Evolutionary conservation across 1,140 invertebrate genomes (phyloP).

Genomic region (Drosophila virilis): DNA sequence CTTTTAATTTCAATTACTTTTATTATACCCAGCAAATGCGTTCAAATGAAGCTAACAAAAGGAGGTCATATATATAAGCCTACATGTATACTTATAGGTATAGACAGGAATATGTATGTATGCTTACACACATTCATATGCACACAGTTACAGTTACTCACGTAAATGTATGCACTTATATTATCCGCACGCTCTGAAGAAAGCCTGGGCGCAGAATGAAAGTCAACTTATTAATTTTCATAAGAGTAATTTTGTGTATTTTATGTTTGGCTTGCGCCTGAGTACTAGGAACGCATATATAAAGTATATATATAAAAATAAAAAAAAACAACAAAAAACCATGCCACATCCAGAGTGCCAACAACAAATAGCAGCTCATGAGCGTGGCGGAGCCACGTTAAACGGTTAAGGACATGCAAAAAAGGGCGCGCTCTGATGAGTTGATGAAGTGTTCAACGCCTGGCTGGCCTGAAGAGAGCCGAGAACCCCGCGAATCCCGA

Average conservation of each 20-base stretch:
- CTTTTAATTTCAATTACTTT: slow-evolving; percentile 84
- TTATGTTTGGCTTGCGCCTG: slow-evolving; percentile 59
- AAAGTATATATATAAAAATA: slow-evolving; percentile 28
- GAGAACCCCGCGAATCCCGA: background rate
- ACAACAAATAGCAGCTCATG: slow-evolving; percentile 68
- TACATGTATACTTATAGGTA: slow-evolving; percentile 32
- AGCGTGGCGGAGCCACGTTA: slow-evolving; percentile 57
- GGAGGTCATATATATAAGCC: slow-evolving; percentile 34
- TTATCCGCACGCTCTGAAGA: slow-evolving; percentile 30
- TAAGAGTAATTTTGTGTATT: slow-evolving; percentile 83
- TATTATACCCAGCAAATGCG: slow-evolving; percentile 75
- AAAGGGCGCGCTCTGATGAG: slow-evolving; percentile 80
- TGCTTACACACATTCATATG: slow-evolving; percentile 4
- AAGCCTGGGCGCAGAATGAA: slow-evolving; percentile 65
- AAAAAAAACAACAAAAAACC: slow-evolving; percentile 10
- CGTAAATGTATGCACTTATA: slow-evolving; percentile 6
- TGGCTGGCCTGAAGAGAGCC: slow-evolving; percentile 51
- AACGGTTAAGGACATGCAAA: slow-evolving; percentile 81
- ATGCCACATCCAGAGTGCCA: slow-evolving; percentile 31
- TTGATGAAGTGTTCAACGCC: slow-evolving; percentile 81
- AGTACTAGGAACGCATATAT: slow-evolving; percentile 54
- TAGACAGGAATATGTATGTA: background rate
- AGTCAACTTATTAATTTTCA: slow-evolving; percentile 83
- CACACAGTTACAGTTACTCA: slow-evolving; percentile 33
- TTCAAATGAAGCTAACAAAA: slow-evolving; percentile 73